Evolutionary conservation across 1,140 invertebrate species (phyloP), one percentile per base, ranked within the genome.

Genomic region (Papilio polyxenes): DNA sequence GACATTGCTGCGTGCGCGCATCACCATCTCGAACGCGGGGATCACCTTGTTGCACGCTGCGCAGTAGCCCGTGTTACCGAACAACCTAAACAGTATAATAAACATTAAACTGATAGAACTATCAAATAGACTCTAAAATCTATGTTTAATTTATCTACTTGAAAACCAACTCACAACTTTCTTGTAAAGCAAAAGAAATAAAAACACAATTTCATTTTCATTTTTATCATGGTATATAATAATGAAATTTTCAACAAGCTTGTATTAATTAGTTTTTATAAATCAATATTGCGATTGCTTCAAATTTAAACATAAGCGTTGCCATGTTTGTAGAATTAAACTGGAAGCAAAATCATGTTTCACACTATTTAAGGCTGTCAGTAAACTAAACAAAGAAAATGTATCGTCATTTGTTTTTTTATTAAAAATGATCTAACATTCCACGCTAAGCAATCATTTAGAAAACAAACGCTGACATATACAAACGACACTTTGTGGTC

Each of bases 21-120:
- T 99, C 82, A 99, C 99, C 98, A 99, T 99, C 94, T 99, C 99
- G 92, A 99, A 99, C 69, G 98, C 98, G 6, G 99, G 99, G 93
- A 99, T 99, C 88, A 98, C 97, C 95, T 99, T 99, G 92, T 97
- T 97, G 95, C 98, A 98, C 20, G 98, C 98, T 51, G 98, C 97
- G 95, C 98, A 99, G 93, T 98, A 97, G 51, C 97, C 97, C n/a
- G 97, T 98, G 87, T 97, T 98, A 53, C 97, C 97, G 90, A 98
- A 98, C 87, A 98, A 95, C 94, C 96, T 97, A 80, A 82, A 31
- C 62, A 65, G 11, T 9, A 65, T 7, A 59, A 20, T 9, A 59
- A 59, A 59, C 2, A 59, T 20, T 20, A 59, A 59, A 59, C 2
- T 11, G 49, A 13, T 51, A 31, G 23, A 31, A 2, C 23, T 31